phyloP scores from a whole-genome alignment of 2,113 vertebrate genomes.

The Limanda limanda region DNA sequence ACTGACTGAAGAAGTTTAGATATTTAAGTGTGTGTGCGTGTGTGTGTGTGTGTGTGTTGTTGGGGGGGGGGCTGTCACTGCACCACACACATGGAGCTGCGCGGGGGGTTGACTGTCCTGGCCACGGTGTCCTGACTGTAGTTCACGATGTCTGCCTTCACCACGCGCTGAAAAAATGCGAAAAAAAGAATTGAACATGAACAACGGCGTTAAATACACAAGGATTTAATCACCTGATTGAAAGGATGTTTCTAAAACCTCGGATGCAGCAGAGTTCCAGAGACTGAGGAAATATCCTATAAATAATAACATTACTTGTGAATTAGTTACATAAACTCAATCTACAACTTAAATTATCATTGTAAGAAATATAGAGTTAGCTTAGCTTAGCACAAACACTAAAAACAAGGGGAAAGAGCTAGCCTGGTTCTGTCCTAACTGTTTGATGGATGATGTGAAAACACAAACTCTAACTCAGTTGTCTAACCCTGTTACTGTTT shows the following conservation, averaged over 20 bases:
- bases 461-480: too few species aligned
- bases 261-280: not conserved
- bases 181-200: slow-evolving; percentile 5
- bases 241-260: not conserved
- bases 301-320: too few species aligned
- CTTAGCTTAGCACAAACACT: too few species aligned
- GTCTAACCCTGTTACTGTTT: too few species aligned
- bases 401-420: too few species aligned
- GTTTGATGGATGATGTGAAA: too few species aligned
- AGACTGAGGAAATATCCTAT: not conserved
- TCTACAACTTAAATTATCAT: too few species aligned
- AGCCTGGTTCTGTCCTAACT: too few species aligned
- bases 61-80: slow-evolving; percentile 61
- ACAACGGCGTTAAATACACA: not conserved
- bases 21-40: slow-evolving; percentile 15
- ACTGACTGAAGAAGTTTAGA: slow-evolving; percentile 62
- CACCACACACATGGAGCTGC: slow-evolving; percentile 94
- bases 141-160: slow-evolving; percentile 99
- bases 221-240: not conserved
- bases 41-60: slow-evolving; percentile 14
- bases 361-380: too few species aligned
- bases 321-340: too few species aligned
- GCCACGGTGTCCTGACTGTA: slow-evolving; percentile 95
- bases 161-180: slow-evolving; percentile 87
- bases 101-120: slow-evolving; percentile 88